Base-by-base conservation (phyloP, 1,140 invertebrate species). In the Zaprionus inermis region DNA sequence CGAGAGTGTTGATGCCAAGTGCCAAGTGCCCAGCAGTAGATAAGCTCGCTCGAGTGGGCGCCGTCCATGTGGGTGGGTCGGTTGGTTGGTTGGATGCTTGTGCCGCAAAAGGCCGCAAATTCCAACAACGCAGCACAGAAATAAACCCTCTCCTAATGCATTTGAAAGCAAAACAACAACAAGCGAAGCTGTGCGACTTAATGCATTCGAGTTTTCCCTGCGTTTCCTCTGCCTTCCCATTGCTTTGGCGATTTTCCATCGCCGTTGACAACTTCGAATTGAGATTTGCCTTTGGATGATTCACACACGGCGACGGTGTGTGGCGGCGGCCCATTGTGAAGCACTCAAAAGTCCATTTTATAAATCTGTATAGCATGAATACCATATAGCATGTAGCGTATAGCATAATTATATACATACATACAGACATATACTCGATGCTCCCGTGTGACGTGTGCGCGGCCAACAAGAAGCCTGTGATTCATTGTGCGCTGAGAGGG, bases 11-110 rank as follows among this genome's bases (percentile, higher is more conserved):
- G 9, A 30, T 20, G 10, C 38, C 36, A 67, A 67, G 63, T 61
- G 32, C 64, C 46, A 68, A 68, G 57, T 77, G 71, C 51, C 32
- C 9, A n/a, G 32, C 38, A 41, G 59, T 41, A 67, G 61, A 80
- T 67, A 64, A 66, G 78, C 81, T 85, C 78, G 78, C 81, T 85
- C 78, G 85, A 84, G 81, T 84, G 81, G 78, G 66, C 78, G 69
- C 81, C 81, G 44, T 66, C 57, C 67, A 65, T 74, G 78, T 84
- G 67, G 78, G 82, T 86, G 81, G 76, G 36, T 81, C 4, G 55
- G 64, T 64, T 16, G 78, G 82, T 86, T 81, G 76, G 36, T 81
- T 24, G 55, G 64, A 59, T 16, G 41, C 18, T 12, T 38, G 14
- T 38, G 14, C 36, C 36, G 36, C 36, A 38, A 56, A 70, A 57